Evolutionary conservation across 2,113 vertebrate genomes (phyloP), one percentile per base, ranked within the genome.

Genomic region (Erythrocercus mccallii): DNA sequence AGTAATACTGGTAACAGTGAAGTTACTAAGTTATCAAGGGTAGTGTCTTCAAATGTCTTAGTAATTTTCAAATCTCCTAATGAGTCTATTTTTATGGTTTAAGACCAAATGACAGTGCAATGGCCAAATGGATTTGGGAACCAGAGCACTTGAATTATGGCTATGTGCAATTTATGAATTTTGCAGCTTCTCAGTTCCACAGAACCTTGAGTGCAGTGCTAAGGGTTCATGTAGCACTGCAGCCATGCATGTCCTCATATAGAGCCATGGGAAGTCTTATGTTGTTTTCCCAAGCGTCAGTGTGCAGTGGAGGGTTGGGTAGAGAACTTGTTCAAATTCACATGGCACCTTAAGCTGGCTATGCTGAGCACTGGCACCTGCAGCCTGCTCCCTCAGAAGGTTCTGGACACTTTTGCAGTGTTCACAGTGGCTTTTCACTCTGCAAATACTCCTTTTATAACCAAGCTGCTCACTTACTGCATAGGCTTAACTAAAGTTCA

Each of bases 101-200:
- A 69, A 82, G 45, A 60, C 17, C 12, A 71, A 84, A 33, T 51
- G 48, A 44, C 10, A 62, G 35, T 13, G 3, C 21, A 25, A 40
- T 54, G 65, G 47, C 30, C 35, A 64, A 47, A 25, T 4, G 13
- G 22, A n/a, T 51, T 57, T 77, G 18, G 54, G 35, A 95, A 71
- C 7, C 13, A 50, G 51, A 80, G 7, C 44, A 12, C 12, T 65
- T 72, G 15, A 35, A 20, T 38, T 2, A 35, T 14, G 35, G 30
- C 9, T 42, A 51, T 5, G 3, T 50, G 23, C 35, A 54, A 2
- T 56, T 56, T 51, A 30, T 51, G 44, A 81, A 21, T 25, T 35
- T 37, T 1, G 3, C 16, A 20, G 15, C 21, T 65, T 14, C 10
- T 25, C 25, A 20, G 9, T 60, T 50, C 27, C 12, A 11, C 0